Conservation (phyloP, 35 echinoderm and acorn worm species). For the Patiria miniata region DNA sequence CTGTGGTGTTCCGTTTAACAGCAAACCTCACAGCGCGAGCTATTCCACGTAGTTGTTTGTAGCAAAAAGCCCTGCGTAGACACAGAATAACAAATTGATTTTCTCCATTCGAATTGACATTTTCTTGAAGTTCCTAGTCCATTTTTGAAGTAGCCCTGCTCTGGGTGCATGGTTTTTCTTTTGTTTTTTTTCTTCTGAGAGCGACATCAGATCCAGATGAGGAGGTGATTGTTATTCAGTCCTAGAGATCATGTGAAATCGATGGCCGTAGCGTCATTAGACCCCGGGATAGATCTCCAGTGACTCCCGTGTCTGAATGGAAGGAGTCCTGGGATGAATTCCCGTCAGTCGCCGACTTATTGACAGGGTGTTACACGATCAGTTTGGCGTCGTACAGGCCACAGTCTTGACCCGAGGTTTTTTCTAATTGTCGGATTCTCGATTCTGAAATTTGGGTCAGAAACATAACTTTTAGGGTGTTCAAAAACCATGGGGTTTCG, state of each 20-base stretch:
- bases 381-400: background rate
- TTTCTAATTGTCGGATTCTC: background rate
- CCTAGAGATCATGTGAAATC: constrained; percentile 18
- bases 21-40: background rate
- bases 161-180: background rate
- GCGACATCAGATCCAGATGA: constrained; percentile 9
- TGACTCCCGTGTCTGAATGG: too few species aligned
- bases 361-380: constrained; percentile 23
- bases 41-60: constrained; percentile 14
- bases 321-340: background rate
- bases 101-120: too few species aligned
- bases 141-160: background rate
- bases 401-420: background rate
- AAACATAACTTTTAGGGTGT: background rate
- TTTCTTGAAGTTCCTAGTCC: background rate
- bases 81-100: background rate
- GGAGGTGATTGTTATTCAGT: background rate
- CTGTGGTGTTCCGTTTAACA: background rate
- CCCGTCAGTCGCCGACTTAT: constrained; percentile 2
- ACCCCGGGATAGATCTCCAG: too few species aligned
- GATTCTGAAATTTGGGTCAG: background rate
- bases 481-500: background rate
- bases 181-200: background rate
- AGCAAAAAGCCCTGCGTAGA: background rate
- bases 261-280: constrained; percentile 9